Conservation (phyloP, 2,113 vertebrate species). For the Bombycilla garrulus region DNA sequence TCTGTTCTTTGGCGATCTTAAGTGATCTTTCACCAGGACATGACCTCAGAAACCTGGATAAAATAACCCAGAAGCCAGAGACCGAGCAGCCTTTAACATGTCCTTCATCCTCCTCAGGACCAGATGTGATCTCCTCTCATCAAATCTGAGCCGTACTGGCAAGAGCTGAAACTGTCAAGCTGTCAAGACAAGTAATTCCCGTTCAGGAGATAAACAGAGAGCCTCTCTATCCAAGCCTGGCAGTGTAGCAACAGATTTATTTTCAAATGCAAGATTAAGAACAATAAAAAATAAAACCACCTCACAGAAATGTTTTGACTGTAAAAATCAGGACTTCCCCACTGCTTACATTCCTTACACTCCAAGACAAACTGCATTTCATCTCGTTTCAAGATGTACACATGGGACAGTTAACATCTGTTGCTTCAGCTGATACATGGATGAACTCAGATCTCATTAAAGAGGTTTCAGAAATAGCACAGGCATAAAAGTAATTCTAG, state of each 20-base stretch:
- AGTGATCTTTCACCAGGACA: neutral
- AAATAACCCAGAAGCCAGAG: neutral
- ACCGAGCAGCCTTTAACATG: neutral
- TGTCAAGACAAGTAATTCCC: neutral
- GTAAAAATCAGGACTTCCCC: neutral
- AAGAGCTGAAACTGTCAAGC: neutral
- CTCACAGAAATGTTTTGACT: neutral
- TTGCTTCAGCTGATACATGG: conserved; percentile 36
- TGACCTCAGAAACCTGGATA: neutral
- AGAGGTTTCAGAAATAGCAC: conserved; percentile 59
- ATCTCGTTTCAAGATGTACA: neutral
- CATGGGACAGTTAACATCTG: conserved; percentile 30
- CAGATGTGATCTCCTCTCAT: neutral
- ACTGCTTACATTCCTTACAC: neutral
- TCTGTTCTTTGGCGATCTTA: neutral
- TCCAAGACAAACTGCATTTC: neutral
- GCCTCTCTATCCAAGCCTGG: neutral
- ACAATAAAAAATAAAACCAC: neutral
- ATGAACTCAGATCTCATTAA: conserved; percentile 59
- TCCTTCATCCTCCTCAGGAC: neutral
- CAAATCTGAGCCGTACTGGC: neutral
- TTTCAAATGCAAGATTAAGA: conserved; percentile 28
- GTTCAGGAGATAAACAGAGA: neutral
- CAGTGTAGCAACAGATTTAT: neutral
- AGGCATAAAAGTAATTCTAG: conserved; percentile 52